Evolutionary conservation across 37 sponge, comb jelly and placozoan genomes (phyloP), one percentile per base, ranked within the genome.

Genomic region (Theonella swinhoei): DNA sequence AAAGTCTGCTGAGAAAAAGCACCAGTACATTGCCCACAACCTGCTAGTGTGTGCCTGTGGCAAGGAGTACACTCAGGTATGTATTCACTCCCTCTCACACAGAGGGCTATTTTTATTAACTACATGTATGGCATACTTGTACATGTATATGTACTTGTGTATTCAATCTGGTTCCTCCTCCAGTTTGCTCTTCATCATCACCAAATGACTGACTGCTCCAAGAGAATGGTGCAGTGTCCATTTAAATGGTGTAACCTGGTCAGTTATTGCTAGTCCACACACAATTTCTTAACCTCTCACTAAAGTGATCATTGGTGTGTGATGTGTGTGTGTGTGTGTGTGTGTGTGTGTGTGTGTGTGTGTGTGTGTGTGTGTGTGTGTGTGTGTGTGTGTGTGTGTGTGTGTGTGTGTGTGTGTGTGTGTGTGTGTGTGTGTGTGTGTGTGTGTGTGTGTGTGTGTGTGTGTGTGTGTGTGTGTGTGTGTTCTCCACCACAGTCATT

Each of bases 221-320:
- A 91, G 61, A 86, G 80, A 75, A 83, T 54, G 22, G 62, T 86
- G 29, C 75, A 82, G 33, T 91, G 91, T 82, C 78, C 78, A 4
- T 86, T 86, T 70, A 81, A 77, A 64, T 91, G 91, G 91, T 91
- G 91, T 66, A 85, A 91, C n/a, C 67, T 91, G 72, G 88, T 88
- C n/a, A 58, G 88, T 80, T 35, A 31, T 4, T 5, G 59, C 76
- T 26, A 77, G 30, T 26, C 8, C 31, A 22, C 62, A n/a, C n/a
- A n/a, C n/a, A n/a, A n/a, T n/a, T n/a, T n/a, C n/a, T n/a, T n/a
- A n/a, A n/a, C n/a, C n/a, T n/a, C n/a, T n/a, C n/a, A n/a, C n/a
- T n/a, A n/a, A n/a, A n/a, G n/a, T n/a, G n/a, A n/a, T n/a, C n/a
- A n/a, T n/a, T n/a, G n/a, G n/a, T n/a, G n/a, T n/a, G n/a, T n/a